A percentile compares a stretch with the other conserved stretches of the same genome.
phyloP scores from a whole-genome alignment of 2,797 vertebrate genomes.

The Peromyscus eremicus region DNA sequence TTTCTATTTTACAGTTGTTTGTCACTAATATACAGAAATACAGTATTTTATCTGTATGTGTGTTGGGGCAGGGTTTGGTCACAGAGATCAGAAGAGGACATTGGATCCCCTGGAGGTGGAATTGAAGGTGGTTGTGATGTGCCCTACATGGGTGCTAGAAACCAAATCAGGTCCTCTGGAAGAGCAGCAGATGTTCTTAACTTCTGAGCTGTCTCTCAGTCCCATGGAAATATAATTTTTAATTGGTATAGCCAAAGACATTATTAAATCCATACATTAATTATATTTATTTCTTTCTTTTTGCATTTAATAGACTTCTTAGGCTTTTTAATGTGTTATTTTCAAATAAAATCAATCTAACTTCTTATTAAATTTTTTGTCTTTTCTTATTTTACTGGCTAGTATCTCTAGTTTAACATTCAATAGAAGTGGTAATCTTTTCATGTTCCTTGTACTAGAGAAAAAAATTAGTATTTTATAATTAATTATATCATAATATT shows the following conservation, averaged over 20 bases:
- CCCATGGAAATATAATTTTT: not conserved
- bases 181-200: not conserved
- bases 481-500: not conserved
- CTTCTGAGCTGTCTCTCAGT: not conserved
- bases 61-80: not conserved
- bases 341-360: not conserved
- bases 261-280: slow-evolving; percentile 6
- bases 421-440: slow-evolving; percentile 8
- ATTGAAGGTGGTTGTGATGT: not conserved
- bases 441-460: not conserved
- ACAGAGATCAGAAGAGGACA: not conserved
- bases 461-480: not conserved
- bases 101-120: not conserved
- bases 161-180: not conserved
- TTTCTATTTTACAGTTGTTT: slow-evolving; percentile 40
- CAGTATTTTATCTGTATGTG: not conserved
- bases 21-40: not conserved
- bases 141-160: not conserved
- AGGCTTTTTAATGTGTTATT: not conserved
- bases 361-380: slow-evolving; percentile 4
- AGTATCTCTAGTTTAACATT: not conserved
- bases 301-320: not conserved
- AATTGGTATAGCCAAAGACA: not conserved
- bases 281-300: not conserved
- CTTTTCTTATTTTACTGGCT: slow-evolving; percentile 41